Evolutionary conservation across 2,888 invertebrate species (phyloP).

Genomic region (Apodemia hepburni): DNA sequence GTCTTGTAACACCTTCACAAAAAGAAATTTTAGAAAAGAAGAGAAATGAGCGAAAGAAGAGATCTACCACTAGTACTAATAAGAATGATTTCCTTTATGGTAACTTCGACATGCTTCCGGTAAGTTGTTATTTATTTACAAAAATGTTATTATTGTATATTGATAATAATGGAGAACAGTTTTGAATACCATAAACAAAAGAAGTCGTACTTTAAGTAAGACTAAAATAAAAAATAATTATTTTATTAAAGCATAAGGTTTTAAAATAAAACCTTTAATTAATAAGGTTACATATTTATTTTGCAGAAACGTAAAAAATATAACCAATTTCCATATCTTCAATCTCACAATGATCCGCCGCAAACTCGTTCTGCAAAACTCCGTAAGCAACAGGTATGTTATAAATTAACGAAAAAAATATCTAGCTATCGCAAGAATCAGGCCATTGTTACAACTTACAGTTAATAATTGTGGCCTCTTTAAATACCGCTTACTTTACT

Average conservation of each 20-base stretch:
- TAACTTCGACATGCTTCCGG: constrained; percentile 64
- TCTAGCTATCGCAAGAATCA: neutral
- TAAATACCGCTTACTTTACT: too few species aligned
- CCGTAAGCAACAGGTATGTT: constrained; percentile 76
- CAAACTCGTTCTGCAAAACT: constrained; percentile 79
- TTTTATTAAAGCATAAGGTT: neutral
- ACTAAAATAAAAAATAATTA: too few species aligned
- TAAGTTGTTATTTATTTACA: constrained; percentile 41
- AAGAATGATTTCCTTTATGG: constrained; percentile 66
- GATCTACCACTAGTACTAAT: constrained; percentile 60
- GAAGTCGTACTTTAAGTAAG: too few species aligned
- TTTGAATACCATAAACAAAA: too few species aligned
- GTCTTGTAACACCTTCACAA: constrained; percentile 62
- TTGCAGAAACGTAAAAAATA: constrained; percentile 72
- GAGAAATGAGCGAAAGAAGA: constrained; percentile 62
- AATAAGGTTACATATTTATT: neutral
- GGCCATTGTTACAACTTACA: too few species aligned
- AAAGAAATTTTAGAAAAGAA: constrained; percentile 63
- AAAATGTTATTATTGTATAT: neutral
- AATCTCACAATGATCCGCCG: constrained; percentile 66
- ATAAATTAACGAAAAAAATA: neutral
- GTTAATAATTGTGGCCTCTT: too few species aligned
- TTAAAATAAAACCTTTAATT: neutral
- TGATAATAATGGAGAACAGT: too few species aligned
- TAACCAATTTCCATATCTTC: constrained; percentile 69